These are phyloP conservation scores for Empis livida DNA, from an alignment of 2,888 invertebrate genomes.

Conservation along the genomic window DNA sequence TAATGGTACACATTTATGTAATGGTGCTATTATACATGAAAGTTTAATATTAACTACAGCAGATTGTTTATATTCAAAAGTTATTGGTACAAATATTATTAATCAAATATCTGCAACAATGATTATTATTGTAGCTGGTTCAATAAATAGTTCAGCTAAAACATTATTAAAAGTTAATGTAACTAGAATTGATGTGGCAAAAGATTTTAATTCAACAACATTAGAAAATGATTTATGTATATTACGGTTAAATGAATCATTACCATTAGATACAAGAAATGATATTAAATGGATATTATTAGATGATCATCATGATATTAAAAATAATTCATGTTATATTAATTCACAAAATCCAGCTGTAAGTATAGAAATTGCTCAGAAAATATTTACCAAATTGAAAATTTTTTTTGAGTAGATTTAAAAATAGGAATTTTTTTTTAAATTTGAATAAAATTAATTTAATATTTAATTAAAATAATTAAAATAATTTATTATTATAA, in stretches of 20 bases:
- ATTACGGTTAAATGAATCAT: slow-evolving; percentile 15
- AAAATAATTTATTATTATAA: too few species aligned
- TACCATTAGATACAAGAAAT: slow-evolving; percentile 15
- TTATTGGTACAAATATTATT: neutral
- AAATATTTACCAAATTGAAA: too few species aligned
- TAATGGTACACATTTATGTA: slow-evolving; percentile 16
- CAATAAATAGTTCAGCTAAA: neutral
- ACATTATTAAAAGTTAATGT: slow-evolving; percentile 11
- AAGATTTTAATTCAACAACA: slow-evolving; percentile 14
- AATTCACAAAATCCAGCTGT: too few species aligned
- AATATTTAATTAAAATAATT: too few species aligned
- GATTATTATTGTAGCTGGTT: slow-evolving; percentile 14
- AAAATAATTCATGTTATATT: neutral
- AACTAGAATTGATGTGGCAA: slow-evolving; percentile 11
- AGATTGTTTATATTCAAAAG: slow-evolving; percentile 13
- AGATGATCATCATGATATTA: slow-evolving; percentile 16
- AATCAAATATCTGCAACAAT: slow-evolving; percentile 9
- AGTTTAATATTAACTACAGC: slow-evolving; percentile 20
- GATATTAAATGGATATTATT: slow-evolving; percentile 22
- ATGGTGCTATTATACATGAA: slow-evolving; percentile 19
- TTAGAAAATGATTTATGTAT: slow-evolving; percentile 20
- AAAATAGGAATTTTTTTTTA: too few species aligned
- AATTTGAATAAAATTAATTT: too few species aligned
- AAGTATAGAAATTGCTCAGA: too few species aligned
- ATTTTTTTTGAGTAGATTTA: too few species aligned